Evolutionary conservation across 2,888 invertebrate species (phyloP), one percentile per base, ranked within the genome.

Genomic region (Charanyca ferruginea): DNA sequence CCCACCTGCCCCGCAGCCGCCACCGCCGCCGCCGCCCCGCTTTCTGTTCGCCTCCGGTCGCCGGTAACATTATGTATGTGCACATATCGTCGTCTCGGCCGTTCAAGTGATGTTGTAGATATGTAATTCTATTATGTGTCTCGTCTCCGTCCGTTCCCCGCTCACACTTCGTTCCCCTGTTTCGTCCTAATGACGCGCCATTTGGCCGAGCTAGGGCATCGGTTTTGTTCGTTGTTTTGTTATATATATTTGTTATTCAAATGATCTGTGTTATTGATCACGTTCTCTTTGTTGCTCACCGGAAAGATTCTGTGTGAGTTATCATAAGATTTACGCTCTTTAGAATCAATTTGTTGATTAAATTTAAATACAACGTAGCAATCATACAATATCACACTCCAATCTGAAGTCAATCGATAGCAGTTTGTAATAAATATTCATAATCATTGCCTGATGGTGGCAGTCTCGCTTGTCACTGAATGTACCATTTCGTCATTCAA

Each of bases 41-140:
- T 80, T 83, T 74, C 83, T 77, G 83, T 79, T 67, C 84, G 84
- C 83, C n/a, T n/a, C n/a, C 85, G 82, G 83, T 65, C 76, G 84
- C 85, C 86, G 87, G 84, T 82, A 79, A 80, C 81, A 71, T 49
- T 65, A 72, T 58, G 66, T 79, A 72, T 88, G 87, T 88, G 87
- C 88, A 88, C 85, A 88, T 80, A 82, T 88, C 87, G 88, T 89
- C 86, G 86, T 91, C 91, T 91, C 91, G 83, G 80, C 88, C 90
- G 89, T 90, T 88, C 89, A 91, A 91, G 90, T 91, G 89, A 91
- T 93, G 91, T 90, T 87, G 89, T 92, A 91, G 90, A 92, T 94
- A 93, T 93, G 91, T 94, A 92, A 93, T 93, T 93, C 91, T 91
- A 93, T 94, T 94, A 93, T 94, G 92, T 93, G 91, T 92, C 92